Conservation (phyloP, 2,113 vertebrate species). For the Serinus canaria region DNA sequence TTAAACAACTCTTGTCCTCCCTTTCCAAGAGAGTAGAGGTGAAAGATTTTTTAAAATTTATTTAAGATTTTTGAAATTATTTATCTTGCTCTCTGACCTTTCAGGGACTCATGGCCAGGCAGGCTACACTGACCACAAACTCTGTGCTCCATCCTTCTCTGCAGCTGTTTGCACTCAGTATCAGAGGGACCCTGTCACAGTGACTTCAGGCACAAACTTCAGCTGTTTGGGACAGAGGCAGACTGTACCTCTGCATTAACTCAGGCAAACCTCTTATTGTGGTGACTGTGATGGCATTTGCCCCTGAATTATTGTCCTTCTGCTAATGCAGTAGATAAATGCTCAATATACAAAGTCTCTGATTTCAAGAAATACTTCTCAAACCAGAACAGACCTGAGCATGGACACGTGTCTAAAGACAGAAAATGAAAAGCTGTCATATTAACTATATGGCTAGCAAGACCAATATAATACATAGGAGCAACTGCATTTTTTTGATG, state of each 20-base stretch:
- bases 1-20: not conserved
- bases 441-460: not conserved
- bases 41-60: not conserved
- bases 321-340: not conserved
- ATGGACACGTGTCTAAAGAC: not conserved
- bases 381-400: not conserved
- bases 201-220: not conserved
- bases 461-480: not conserved
- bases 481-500: not conserved
- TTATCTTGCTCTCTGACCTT: not conserved
- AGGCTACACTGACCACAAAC: not conserved
- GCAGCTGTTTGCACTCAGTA: not conserved
- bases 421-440: not conserved
- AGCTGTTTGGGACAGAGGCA: not conserved
- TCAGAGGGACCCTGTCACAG: not conserved
- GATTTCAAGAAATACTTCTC: not conserved
- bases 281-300: not conserved
- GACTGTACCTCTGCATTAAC: not conserved
- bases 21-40: not conserved
- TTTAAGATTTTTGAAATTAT: no score
- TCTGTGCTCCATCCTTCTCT: not conserved
- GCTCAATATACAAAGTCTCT: not conserved
- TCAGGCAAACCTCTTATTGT: not conserved
- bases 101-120: not conserved
- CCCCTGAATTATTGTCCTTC: not conserved